Base-by-base conservation (phyloP, 2,113 vertebrate species). In the Jaculus jaculus region DNA sequence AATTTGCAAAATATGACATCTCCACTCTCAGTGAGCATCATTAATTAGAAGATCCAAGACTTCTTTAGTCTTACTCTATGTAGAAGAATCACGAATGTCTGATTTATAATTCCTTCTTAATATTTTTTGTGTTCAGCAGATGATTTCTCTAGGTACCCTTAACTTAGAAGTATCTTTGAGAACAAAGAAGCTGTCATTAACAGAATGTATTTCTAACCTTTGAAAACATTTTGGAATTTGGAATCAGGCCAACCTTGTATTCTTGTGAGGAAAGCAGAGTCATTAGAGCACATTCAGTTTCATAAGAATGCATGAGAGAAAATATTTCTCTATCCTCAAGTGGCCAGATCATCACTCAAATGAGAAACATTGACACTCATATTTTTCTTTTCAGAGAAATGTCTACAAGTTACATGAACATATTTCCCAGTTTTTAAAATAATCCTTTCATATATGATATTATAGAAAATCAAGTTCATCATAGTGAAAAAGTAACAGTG, bases 391-490 rank as follows among this genome's bases (percentile, higher is more conserved):
- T 68, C 42, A 83, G 12, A 86, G 42, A 58, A 24, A 78, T 90
- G 72, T 81, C 34, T 84, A 4, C 51, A 81, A 83, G 69, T 65
- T 65, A 69, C 54, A 87, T 77, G 7, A 80, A 96, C 91, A 87
- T 92, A 77, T 95, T 87, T 95, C 37, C 71, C 84, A 89, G 30
- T 90, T 95, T 93, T 81, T 26, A 37, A 77, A 96, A 87, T 58
- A 72, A 30, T 4, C 3, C 17, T 71, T 86, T 84, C 37, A 71
- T 32, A 37, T 30, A 65, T 51, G 30, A 85, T 77, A 85, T 84
- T 71, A 61, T 13, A 87, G n/a, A 6, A 90, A 72, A 78, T 92
- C 37, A 34, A 20, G 68, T 66, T 68, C 71, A 94, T 63, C 8
- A 23, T 61, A 42, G 32, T 24, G 32, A 91, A 73, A 94, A 42